These are phyloP conservation scores for Adelges cooleyi DNA, from an alignment of 1,140 invertebrate species.

Conservation along the genomic window DNA sequence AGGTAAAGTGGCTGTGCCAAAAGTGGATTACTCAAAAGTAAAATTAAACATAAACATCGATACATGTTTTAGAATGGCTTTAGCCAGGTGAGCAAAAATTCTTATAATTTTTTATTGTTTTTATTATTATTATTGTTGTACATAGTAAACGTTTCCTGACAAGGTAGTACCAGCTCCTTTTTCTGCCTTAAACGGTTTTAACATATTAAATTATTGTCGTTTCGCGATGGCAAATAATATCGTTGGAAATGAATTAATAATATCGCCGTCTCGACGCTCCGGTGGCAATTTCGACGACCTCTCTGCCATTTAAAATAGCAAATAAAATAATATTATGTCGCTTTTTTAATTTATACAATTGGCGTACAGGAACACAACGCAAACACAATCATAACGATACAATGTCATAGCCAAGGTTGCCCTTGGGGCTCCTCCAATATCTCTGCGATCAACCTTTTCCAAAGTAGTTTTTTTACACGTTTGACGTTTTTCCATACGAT, in stretches of 20 bases:
- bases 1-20: slow-evolving; percentile 24
- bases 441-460: slow-evolving; percentile 13
- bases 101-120: no score
- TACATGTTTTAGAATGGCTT: slow-evolving; percentile 28
- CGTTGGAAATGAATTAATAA: no score
- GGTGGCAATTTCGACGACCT: background rate
- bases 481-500: background rate
- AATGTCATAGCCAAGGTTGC: slow-evolving; percentile 28
- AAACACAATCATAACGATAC: slow-evolving; percentile 26
- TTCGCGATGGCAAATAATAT: no score
- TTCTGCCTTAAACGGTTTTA: no score
- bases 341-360: slow-evolving; percentile 19
- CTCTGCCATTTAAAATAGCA: background rate
- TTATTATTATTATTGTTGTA: no score
- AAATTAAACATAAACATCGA: slow-evolving; percentile 28
- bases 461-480: slow-evolving; percentile 18
- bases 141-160: no score
- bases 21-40: slow-evolving; percentile 28
- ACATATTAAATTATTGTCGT: no score
- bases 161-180: no score
- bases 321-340: no score
- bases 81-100: slow-evolving; percentile 25
- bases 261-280: background rate
- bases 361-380: slow-evolving; percentile 5
- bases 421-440: slow-evolving; percentile 22